These are phyloP conservation scores for Syritta pipiens DNA, from an alignment of 2,888 invertebrate genomes.

Conservation along the genomic window DNA sequence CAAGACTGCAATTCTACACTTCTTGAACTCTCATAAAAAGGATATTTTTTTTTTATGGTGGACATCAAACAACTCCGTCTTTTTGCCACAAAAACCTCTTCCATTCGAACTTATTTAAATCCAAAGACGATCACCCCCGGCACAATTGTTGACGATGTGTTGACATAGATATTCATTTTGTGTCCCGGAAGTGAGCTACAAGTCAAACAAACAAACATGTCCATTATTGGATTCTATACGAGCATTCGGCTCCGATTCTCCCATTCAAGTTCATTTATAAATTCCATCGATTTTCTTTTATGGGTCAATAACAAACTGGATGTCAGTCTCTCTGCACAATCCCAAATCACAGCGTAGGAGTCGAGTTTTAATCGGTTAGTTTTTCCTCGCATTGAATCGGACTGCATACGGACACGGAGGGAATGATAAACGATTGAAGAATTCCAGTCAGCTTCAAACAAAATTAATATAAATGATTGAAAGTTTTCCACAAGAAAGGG, in stretches of 20 bases:
- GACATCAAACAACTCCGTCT: no score
- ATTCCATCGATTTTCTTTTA: conserved; percentile 9
- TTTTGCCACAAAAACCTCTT: no score
- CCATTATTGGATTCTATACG: neutral
- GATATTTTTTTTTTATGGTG: no score
- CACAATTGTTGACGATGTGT: neutral
- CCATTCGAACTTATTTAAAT: neutral
- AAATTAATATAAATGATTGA: conserved; percentile 10
- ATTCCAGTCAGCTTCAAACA: neutral
- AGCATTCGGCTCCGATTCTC: neutral
- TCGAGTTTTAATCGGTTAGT: no score
- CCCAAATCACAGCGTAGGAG: no score
- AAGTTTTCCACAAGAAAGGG: no score
- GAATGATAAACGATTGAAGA: conserved; percentile 31
- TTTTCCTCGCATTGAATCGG: neutral
- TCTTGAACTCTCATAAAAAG: no score
- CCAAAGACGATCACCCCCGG: neutral
- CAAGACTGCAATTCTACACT: no score
- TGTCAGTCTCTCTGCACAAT: no score
- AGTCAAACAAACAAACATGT: neutral
- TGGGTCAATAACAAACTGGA: conserved; percentile 26
- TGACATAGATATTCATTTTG: neutral
- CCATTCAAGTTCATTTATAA: conserved; percentile 12
- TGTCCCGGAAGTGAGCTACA: neutral
- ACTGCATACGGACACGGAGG: no score